Evolutionary conservation across 2,113 vertebrate genomes (phyloP), one percentile per base, ranked within the genome.

Genomic region (Geothlypis trichas): DNA sequence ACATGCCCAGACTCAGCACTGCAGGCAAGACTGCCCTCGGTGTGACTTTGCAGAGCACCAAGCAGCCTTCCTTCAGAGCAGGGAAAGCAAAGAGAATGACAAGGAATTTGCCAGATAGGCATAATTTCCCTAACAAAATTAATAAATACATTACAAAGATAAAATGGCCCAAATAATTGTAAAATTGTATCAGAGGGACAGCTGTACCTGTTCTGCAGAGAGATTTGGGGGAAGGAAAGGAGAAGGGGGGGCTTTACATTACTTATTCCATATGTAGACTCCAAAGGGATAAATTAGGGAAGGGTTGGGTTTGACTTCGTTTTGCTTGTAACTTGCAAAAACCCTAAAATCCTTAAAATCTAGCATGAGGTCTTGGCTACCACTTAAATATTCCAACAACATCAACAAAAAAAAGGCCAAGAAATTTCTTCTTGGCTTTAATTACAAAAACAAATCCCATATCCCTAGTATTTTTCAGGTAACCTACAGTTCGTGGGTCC

Each of bases 401-500:
- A 41, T 19, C 9, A 69, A 61, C 11, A 61, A 24, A 37, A 71
- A 81, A 42, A 35, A 42, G 4, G 12, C 17, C 66, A 47, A 76
- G 24, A 44, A 80, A 2, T 39, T 83, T 46, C 24, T 90, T 49
- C 46, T 72, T 58, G 69, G 17, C 24, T 71, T 68, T 30, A 74
- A 69, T 49, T 68, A 39, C 27, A 51, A 71, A 77, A 24, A 0
- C 2, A 74, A 95, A 82, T n/a, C 8, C 31, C 27, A 5, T 5
- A 49, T 13, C 12, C 8, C 3, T 8, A 1, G 12, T 79, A 52
- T 77, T 47, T 55, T 52, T 22, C 69, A 77, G 47, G 55, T 51
- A 86, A 98, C 99, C 98, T 98, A 99, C 99, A 97, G 78, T 97
- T 97, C 42, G 95, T 89, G 49, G 97, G 95, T 52, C 98, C 99